Conservation (phyloP, 2,888 invertebrate species). For the Amorpha juglandis region DNA sequence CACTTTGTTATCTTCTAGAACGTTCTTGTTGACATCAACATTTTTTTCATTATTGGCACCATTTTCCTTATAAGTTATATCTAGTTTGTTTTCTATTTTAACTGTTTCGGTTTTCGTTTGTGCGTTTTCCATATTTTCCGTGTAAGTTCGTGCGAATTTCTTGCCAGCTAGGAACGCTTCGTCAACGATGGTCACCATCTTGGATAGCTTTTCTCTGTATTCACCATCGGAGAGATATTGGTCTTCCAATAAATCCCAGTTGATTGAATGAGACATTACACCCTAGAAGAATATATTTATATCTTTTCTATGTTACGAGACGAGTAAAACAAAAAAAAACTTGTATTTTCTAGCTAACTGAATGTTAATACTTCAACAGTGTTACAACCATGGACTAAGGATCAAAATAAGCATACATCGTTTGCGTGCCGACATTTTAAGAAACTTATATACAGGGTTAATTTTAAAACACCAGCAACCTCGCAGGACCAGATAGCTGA, state of each 20-base stretch:
- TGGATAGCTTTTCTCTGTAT: slow-evolving; percentile 92
- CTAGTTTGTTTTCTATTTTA: slow-evolving; percentile 49
- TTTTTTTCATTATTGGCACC: slow-evolving; percentile 42
- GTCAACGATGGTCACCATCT: slow-evolving; percentile 92
- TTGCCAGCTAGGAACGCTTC: slow-evolving; percentile 89
- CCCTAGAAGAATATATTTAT: slow-evolving; percentile 86
- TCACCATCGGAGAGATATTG: slow-evolving; percentile 93
- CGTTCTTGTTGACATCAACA: slow-evolving; percentile 51
- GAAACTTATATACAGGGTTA: too few species aligned
- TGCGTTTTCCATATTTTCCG: slow-evolving; percentile 51
- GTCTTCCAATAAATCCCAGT: slow-evolving; percentile 95
- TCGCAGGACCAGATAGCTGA: too few species aligned
- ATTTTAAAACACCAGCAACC: too few species aligned
- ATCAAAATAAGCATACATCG: too few species aligned
- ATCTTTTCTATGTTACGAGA: neutral
- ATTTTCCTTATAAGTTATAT: slow-evolving; percentile 63
- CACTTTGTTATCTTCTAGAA: slow-evolving; percentile 50
- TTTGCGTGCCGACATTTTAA: too few species aligned
- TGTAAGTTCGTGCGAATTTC: slow-evolving; percentile 88
- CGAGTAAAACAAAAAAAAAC: too few species aligned
- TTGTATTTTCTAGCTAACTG: too few species aligned
- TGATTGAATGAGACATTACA: slow-evolving; percentile 97
- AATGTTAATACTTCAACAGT: too few species aligned
- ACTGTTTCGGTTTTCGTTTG: slow-evolving; percentile 37
- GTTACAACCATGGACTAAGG: too few species aligned